Base-by-base conservation (phyloP, 2,888 invertebrate species). In the Lasioglossum zephyrum region DNA sequence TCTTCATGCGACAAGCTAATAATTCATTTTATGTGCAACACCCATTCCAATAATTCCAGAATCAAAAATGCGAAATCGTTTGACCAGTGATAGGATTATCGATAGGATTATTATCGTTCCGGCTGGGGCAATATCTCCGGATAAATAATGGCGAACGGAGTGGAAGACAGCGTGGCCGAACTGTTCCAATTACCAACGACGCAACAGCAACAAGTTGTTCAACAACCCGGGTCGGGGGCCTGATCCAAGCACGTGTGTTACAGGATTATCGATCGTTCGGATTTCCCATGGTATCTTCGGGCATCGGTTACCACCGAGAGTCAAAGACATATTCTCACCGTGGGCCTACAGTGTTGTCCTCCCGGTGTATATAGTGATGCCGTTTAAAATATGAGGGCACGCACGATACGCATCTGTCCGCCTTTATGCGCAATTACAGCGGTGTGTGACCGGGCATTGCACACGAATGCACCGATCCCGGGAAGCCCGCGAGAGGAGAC, bases 371-470 rank as follows among this genome's bases (percentile, higher is more conserved):
- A 79, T 77, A 81, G 69, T 63, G 76, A 79, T 77, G 79, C 70
- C 84, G 84, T 87, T 90, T 70, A 89, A 90, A 90, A 89, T 90
- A 90, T 90, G 85, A 81, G 90, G 90, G 90, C 86, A 83, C 72
- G 75, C 26, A 69, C 81, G 88, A 90, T 88, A 89, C 88, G 60
- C 90, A 90, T 90, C 90, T 90, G 90, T 85, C 87, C 85, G 83
- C 89, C 88, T 84, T 76, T 81, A 82, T 87, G 75, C 57, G 88
- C 89, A 91, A 90, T 90, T 90, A 89, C 90, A 81, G 79, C 41
- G 83, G 76, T 82, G 81, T 57, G 57, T n/a, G 53, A 9, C 90
- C 86, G 86, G 66, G 86, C 88, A 83, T 90, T 90, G 90, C 90
- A 81, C 81, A 84, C 90, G 85, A 70, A 84, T 86, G 87, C 88